These are phyloP conservation scores for Stichopus horrens DNA, from an alignment of 53 echinoderm and acorn worm species.

Conservation along the genomic window DNA sequence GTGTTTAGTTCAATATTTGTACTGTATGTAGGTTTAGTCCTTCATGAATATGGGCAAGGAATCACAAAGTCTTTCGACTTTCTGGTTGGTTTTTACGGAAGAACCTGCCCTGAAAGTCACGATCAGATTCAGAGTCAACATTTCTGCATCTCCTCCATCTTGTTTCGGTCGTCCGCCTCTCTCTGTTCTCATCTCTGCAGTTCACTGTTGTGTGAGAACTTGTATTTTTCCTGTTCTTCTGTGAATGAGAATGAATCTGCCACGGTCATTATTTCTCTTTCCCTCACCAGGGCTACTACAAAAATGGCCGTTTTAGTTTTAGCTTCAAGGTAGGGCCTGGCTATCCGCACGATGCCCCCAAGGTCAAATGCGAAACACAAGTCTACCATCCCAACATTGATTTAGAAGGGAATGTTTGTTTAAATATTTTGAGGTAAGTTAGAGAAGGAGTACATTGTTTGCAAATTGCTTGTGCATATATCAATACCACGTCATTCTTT, in stretches of 20 bases:
- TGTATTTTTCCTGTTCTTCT: neutral
- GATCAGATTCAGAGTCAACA: neutral
- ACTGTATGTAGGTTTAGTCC: too few species aligned
- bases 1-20: too few species aligned
- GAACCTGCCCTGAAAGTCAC: neutral
- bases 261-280: neutral
- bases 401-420: slow-evolving; percentile 98
- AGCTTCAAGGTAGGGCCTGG: slow-evolving; percentile 96
- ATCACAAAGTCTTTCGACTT: too few species aligned
- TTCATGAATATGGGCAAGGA: too few species aligned
- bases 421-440: slow-evolving; percentile 98
- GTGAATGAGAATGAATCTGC: neutral
- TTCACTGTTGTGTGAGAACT: neutral
- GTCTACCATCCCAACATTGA: slow-evolving; percentile 99
- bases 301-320: slow-evolving; percentile 97
- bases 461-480: too few species aligned
- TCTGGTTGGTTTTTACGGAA: too few species aligned
- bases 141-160: too few species aligned
- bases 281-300: slow-evolving; percentile 88
- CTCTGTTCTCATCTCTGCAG: neutral
- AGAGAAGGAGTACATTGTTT: too few species aligned
- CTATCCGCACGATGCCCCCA: slow-evolving; percentile 96
- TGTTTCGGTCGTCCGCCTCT: too few species aligned
- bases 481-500: too few species aligned
- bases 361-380: slow-evolving; percentile 99